These are phyloP conservation scores for Leptinotarsa peninsularis DNA, from an alignment of 2,888 invertebrate species.

Conservation along the genomic window DNA sequence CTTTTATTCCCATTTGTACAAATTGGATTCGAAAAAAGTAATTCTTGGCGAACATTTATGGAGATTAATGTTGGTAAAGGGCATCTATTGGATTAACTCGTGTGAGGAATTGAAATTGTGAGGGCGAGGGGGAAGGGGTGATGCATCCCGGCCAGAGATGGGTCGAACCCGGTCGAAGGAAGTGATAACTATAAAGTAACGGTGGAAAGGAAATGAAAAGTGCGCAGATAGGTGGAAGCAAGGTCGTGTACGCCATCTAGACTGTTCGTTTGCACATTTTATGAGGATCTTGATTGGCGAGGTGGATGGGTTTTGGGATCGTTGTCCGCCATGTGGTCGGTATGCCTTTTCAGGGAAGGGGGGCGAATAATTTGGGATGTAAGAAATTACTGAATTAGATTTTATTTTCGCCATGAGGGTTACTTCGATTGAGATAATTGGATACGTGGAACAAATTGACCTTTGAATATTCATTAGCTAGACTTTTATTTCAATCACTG, in stretches of 20 bases:
- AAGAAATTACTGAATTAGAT: neutral
- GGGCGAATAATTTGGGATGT: neutral
- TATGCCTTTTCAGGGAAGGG: constrained; percentile 16
- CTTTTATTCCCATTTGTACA: constrained; percentile 1
- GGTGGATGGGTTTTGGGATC: constrained; percentile 51
- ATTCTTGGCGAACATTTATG: constrained; percentile 38
- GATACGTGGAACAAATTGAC: neutral
- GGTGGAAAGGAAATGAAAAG: constrained; percentile 64
- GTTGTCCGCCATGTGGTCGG: constrained; percentile 25
- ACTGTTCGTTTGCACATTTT: constrained; percentile 60
- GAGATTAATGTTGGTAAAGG: constrained; percentile 40
- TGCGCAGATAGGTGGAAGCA: constrained; percentile 63
- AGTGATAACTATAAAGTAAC: constrained; percentile 65
- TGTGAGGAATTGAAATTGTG: constrained; percentile 47
- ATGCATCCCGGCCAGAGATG: constrained; percentile 45
- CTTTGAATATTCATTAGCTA: neutral
- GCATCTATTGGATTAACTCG: constrained; percentile 46
- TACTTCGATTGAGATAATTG: neutral
- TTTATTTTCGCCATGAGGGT: neutral
- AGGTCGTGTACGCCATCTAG: constrained; percentile 64
- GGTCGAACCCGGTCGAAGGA: constrained; percentile 53
- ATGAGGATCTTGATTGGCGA: constrained; percentile 56
- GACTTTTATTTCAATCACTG: neutral
- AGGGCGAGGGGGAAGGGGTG: constrained; percentile 30
- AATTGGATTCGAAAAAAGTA: constrained; percentile 32